Evolutionary conservation across 2,113 vertebrate species (phyloP).

Genomic region (Hassar affinis): DNA sequence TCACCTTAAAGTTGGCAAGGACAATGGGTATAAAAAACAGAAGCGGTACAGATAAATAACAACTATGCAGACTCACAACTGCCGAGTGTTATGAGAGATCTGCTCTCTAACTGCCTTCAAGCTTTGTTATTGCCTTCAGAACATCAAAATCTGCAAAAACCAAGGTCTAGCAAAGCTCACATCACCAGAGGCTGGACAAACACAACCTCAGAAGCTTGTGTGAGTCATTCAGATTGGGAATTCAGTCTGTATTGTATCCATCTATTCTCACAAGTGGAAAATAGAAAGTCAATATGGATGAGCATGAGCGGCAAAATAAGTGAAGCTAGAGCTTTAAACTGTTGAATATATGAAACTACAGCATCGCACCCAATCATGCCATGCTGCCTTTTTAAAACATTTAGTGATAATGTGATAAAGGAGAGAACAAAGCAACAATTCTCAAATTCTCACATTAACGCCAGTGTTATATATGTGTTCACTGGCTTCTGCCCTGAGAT

Average conservation of each 20-base stretch:
- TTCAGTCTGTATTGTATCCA: slow-evolving; percentile 23
- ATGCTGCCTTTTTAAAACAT: background rate
- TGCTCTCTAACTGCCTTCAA: slow-evolving; percentile 3
- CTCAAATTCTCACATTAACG: background rate
- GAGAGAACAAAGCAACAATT: background rate
- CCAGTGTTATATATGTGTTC: background rate
- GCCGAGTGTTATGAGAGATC: slow-evolving; percentile 9
- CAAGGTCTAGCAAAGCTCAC: background rate
- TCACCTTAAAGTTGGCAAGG: slow-evolving; percentile 36
- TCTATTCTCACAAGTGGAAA: slow-evolving; percentile 1
- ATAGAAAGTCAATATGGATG: slow-evolving; percentile 11
- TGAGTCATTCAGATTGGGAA: slow-evolving; percentile 25
- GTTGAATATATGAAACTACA: background rate
- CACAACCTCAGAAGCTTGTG: slow-evolving; percentile 11
- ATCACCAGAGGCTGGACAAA: background rate
- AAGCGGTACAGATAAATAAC: slow-evolving; percentile 21
- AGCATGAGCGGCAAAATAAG: background rate
- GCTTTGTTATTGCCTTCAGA: slow-evolving; percentile 10
- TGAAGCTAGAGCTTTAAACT: background rate
- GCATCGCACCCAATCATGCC: background rate
- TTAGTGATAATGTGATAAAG: background rate
- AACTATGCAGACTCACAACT: background rate
- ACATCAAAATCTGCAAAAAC: slow-evolving; percentile 18
- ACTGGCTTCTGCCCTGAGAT: background rate
- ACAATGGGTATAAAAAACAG: slow-evolving; percentile 27